Conservation (phyloP, 2,113 vertebrate species). For the Triplophysa dalaica region DNA sequence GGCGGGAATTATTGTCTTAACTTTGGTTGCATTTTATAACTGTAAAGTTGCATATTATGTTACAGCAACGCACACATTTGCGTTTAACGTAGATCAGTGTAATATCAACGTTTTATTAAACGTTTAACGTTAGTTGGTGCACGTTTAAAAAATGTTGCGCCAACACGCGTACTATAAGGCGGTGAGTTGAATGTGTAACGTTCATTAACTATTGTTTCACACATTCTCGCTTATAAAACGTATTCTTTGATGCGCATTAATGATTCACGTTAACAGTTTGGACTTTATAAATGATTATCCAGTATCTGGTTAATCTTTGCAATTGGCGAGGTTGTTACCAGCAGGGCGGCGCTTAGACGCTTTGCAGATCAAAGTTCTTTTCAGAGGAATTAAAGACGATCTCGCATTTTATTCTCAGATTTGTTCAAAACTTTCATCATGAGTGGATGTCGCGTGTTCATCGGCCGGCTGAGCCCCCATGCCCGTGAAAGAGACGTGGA, state of each 20-base stretch:
- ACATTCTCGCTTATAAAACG: too few relatives aligned
- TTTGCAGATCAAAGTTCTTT: not conserved
- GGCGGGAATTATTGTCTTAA: not conserved
- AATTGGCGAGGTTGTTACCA: not conserved
- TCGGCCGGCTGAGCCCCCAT: constrained; percentile 88
- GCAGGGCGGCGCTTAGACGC: not conserved
- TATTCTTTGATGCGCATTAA: not conserved
- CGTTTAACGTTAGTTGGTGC: too few relatives aligned
- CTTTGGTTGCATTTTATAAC: not conserved
- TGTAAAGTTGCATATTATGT: too few relatives aligned
- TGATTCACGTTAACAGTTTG: not conserved
- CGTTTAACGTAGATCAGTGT: too few relatives aligned
- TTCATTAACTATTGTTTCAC: not conserved
- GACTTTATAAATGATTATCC: not conserved
- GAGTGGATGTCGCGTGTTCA: constrained; percentile 90
- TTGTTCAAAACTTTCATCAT: constrained; percentile 55
- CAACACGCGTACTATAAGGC: too few relatives aligned
- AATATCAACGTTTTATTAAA: too few relatives aligned
- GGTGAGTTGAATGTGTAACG: not conserved
- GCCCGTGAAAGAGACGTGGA: constrained; percentile 89
- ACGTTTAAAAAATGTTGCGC: too few relatives aligned
- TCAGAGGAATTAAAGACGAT: not conserved
- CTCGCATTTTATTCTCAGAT: not conserved
- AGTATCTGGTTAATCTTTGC: not conserved
- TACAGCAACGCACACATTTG: too few relatives aligned